Evolutionary conservation across 2,113 vertebrate species (phyloP), one percentile per base, ranked within the genome.

Genomic region (Abramis brama): DNA sequence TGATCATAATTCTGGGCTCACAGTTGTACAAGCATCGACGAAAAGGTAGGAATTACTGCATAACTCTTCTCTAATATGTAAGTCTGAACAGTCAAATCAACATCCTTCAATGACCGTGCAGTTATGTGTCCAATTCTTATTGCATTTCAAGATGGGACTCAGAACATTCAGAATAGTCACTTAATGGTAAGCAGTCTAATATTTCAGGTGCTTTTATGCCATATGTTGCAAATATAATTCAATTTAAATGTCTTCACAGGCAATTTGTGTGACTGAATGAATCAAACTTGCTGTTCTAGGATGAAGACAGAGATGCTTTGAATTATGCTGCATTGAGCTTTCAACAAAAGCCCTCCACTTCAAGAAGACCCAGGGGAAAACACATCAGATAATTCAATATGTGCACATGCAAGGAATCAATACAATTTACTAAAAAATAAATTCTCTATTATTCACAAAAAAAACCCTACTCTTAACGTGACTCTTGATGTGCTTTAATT

Each of bases 281-380:
- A 70, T 74, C 5, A n/a, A 15, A 55, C 33, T 23, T 33, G 30
- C 36, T 50, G 30, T 36, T 60, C 15, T 79, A 79, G 77, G 30
- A 36, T 39, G 77, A 60, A 59, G 55, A 79, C 11, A 60, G 30
- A 39, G 55, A 36, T 39, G 52, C 9, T 39, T 7, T 60, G 30
- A 79, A 59, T 60, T 79, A 79, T n/a, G 50, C 55, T n/a, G 25
- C 76, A 0, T 21, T 78, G 47, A 78, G 76, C 27, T 55, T 78
- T 33, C 47, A 57, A 10, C 76, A 27, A 39, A 79, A 23, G 25
- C 13, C 77, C 77, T 33, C 52, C 52, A 11, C 33, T 6, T 13
- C 52, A n/a, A 79, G 55, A 60, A 57, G 77, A 79, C 27, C 27
- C 17, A 60, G 2, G 23, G 74, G 52, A 30, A 55, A 60, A 23